Evolutionary conservation across 2,797 vertebrate species (phyloP).

Genomic region (Gallinago nigripennis): DNA sequence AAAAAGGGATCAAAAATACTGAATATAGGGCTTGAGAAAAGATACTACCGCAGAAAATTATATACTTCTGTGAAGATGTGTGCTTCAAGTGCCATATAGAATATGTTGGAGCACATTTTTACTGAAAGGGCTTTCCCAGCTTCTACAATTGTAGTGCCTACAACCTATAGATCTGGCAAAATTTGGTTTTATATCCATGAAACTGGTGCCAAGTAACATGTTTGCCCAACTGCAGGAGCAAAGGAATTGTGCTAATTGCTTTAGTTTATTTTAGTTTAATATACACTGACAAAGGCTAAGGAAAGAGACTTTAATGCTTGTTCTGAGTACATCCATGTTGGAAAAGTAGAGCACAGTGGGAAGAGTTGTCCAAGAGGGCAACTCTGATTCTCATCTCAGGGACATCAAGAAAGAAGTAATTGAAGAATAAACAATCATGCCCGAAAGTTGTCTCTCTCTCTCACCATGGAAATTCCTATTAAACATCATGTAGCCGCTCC

Average conservation of each 20-base stretch:
- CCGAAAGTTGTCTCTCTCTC: neutral
- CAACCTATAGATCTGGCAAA: neutral
- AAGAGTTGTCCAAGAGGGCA: neutral
- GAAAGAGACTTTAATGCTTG: neutral
- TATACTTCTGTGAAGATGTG: neutral
- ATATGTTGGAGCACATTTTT: neutral
- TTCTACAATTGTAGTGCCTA: neutral
- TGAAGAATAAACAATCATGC: slow-evolving; percentile 12
- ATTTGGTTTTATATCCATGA: neutral
- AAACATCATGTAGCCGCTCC: neutral
- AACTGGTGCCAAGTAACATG: neutral
- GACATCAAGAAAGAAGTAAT: neutral
- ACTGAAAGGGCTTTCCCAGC: neutral
- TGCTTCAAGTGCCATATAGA: neutral
- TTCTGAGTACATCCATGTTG: neutral
- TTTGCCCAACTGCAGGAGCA: neutral
- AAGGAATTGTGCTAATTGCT: neutral
- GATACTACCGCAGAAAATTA: neutral
- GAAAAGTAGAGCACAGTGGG: neutral
- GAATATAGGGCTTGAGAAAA: neutral
- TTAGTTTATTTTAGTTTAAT: neutral
- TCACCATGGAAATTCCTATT: neutral
- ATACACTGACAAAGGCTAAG: neutral
- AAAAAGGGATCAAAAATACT: neutral
- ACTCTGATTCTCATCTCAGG: neutral